Evolutionary conservation across 2,113 vertebrate genomes (phyloP).

Genomic region (Orcinus orca): DNA sequence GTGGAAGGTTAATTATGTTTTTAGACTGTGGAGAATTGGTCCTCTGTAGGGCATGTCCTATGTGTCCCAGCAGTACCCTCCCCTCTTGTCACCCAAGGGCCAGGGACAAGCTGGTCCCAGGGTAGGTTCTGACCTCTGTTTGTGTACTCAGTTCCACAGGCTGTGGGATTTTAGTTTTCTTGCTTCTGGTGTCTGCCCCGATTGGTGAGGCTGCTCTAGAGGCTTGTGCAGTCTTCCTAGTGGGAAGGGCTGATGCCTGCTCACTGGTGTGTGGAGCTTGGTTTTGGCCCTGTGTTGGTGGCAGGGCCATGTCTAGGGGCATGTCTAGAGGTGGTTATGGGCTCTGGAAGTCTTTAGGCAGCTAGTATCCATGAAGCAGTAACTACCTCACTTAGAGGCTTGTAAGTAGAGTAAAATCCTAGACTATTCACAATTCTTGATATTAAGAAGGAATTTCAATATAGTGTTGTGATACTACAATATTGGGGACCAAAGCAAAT

Average conservation of each 20-base stretch:
- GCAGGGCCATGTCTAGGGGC: neutral
- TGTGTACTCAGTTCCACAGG: neutral
- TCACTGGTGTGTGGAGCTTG: neutral
- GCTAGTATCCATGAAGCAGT: neutral
- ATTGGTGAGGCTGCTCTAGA: neutral
- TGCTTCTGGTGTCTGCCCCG: neutral
- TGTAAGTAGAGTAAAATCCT: neutral
- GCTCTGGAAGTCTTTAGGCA: neutral
- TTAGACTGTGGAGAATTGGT: neutral
- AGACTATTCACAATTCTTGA: neutral
- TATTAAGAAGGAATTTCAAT: neutral
- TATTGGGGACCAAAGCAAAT: neutral
- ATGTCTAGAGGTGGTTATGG: neutral
- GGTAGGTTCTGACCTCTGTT: neutral
- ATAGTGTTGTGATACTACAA: neutral
- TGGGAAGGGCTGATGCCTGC: neutral
- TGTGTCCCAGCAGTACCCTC: neutral
- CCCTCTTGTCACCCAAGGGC: neutral
- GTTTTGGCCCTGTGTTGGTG: neutral
- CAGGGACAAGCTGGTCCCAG: neutral
- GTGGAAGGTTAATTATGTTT: neutral
- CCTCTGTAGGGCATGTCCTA: neutral
- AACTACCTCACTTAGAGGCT: neutral
- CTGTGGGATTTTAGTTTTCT: neutral
- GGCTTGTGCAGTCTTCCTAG: neutral